These are phyloP conservation scores for Spodoptera picta DNA, from an alignment of 2,888 invertebrate genomes.

Conservation along the genomic window DNA sequence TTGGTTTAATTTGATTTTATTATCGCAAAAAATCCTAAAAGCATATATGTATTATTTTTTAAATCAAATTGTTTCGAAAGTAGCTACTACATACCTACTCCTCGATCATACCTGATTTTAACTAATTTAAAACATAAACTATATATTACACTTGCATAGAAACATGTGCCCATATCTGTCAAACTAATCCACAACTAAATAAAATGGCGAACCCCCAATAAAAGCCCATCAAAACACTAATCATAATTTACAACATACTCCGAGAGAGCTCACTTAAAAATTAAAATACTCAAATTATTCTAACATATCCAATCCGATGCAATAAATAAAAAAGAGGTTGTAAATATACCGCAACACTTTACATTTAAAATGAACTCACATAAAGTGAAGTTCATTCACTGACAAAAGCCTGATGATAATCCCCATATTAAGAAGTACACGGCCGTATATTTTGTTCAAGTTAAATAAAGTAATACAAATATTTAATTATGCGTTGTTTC, in stretches of 20 bases:
- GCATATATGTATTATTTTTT: too few relatives aligned
- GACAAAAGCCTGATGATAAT: slow-evolving; percentile 49
- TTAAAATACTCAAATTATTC: slow-evolving; percentile 2
- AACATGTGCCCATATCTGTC: too few relatives aligned
- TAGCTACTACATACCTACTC: too few relatives aligned
- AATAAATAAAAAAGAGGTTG: slow-evolving; percentile 19
- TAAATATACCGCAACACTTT: slow-evolving; percentile 35
- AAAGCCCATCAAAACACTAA: slow-evolving; percentile 11
- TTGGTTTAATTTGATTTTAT: too few relatives aligned
- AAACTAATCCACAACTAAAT: too few relatives aligned
- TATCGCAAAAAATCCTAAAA: too few relatives aligned
- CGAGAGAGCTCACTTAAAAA: not conserved
- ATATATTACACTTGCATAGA: too few relatives aligned
- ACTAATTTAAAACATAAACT: too few relatives aligned
- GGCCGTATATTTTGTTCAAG: slow-evolving; percentile 44
- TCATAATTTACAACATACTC: slow-evolving; percentile 18
- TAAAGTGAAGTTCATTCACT: slow-evolving; percentile 47
- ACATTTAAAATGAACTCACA: slow-evolving; percentile 40
- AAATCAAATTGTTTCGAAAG: too few relatives aligned
- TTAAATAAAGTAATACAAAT: slow-evolving; percentile 56
- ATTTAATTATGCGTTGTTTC: slow-evolving; percentile 60
- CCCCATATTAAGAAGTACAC: slow-evolving; percentile 44
- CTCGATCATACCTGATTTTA: too few relatives aligned
- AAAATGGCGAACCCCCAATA: not conserved
- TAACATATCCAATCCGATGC: slow-evolving; percentile 8